Conservation (phyloP, 2,888 invertebrate genomes). For the Pandemis heparana region DNA sequence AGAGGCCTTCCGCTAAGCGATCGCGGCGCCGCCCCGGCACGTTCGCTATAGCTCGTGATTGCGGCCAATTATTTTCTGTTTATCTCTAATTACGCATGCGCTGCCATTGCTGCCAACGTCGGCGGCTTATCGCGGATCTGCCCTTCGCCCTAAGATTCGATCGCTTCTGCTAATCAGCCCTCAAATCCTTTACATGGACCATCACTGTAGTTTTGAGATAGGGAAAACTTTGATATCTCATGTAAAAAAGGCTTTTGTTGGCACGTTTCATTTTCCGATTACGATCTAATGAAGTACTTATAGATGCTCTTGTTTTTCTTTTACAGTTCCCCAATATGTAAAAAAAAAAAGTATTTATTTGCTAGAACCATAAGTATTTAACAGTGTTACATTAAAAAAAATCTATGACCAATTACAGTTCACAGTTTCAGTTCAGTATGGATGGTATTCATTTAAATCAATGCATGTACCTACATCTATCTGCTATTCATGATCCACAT, state of each 20-base stretch:
- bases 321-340: too few relatives aligned
- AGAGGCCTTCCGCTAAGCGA: constrained; percentile 58
- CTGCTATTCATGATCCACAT: too few relatives aligned
- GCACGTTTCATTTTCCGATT: background rate
- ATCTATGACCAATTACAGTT: too few relatives aligned
- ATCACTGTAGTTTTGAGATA: constrained; percentile 68
- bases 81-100: constrained; percentile 85
- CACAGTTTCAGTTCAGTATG: too few relatives aligned
- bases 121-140: constrained; percentile 79
- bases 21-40: constrained; percentile 65
- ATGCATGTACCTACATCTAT: too few relatives aligned
- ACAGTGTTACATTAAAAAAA: too few relatives aligned
- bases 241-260: background rate
- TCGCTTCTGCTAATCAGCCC: constrained; percentile 79
- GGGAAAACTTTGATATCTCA: constrained; percentile 10
- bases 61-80: constrained; percentile 85
- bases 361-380: too few relatives aligned
- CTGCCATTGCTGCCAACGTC: constrained; percentile 82
- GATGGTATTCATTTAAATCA: too few relatives aligned
- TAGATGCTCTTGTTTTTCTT: too few relatives aligned
- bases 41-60: constrained; percentile 79
- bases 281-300: background rate
- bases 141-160: constrained; percentile 83
- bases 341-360: too few relatives aligned
- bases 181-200: constrained; percentile 75